A percentile compares a stretch with the other conserved stretches of the same genome.
Conservation (phyloP, 2,888 invertebrate species). For the Microctonus hyperodae region DNA sequence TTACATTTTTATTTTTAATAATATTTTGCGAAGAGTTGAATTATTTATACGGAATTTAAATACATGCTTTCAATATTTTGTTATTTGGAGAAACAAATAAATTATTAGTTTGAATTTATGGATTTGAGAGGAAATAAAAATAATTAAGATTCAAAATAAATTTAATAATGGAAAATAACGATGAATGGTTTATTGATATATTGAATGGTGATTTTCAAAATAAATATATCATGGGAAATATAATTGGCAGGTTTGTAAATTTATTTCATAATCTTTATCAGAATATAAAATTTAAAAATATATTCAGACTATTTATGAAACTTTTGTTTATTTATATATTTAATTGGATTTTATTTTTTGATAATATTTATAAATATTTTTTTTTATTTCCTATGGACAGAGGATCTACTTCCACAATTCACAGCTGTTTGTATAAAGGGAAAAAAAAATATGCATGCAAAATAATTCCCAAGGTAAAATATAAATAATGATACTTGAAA, state of each 20-base stretch:
- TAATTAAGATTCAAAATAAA: not conserved
- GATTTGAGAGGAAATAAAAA: not conserved
- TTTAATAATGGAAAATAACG: slow-evolving; percentile 36
- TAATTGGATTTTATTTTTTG: too few relatives aligned
- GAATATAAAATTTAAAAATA: not conserved
- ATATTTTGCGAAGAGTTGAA: too few relatives aligned
- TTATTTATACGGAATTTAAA: too few relatives aligned
- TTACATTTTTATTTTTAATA: too few relatives aligned
- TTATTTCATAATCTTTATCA: not conserved
- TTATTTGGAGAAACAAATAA: too few relatives aligned
- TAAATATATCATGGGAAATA: slow-evolving; percentile 51
- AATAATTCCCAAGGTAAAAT: slow-evolving; percentile 57
- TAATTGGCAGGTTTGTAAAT: slow-evolving; percentile 51
- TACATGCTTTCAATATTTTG: too few relatives aligned
- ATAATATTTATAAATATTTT: too few relatives aligned
- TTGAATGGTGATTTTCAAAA: slow-evolving; percentile 46
- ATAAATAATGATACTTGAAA: slow-evolving; percentile 14
- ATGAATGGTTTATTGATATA: slow-evolving; percentile 36
- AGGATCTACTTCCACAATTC: slow-evolving; percentile 58
- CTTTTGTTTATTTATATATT: too few relatives aligned
- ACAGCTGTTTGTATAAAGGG: slow-evolving; percentile 56
- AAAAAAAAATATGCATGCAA: slow-evolving; percentile 59
- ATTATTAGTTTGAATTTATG: not conserved
- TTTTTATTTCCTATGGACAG: slow-evolving; percentile 42
- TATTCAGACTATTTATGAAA: not conserved